phyloP scores from a whole-genome alignment of 2,797 vertebrate species.

The Lepilemur ruficaudatus region DNA sequence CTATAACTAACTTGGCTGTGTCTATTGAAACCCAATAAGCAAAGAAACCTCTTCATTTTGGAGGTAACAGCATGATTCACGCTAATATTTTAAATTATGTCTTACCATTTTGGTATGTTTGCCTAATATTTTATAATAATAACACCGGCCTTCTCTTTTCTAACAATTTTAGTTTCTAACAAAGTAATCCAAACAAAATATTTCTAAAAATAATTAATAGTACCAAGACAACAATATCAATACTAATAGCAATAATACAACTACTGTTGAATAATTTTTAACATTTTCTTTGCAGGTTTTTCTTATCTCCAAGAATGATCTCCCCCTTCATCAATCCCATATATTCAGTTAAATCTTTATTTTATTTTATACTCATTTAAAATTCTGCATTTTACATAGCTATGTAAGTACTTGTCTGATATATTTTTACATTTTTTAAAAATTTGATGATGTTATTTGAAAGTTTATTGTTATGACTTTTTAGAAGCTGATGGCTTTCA shows the following conservation, averaged over 20 bases:
- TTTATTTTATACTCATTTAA: neutral
- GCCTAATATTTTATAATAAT: neutral
- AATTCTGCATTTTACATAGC: neutral
- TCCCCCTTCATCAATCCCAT: too few relatives aligned
- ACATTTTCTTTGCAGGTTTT: neutral
- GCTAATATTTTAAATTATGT: neutral
- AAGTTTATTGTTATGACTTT: neutral
- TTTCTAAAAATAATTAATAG: neutral
- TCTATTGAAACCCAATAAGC: neutral
- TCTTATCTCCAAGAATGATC: neutral
- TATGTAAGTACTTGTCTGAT: neutral
- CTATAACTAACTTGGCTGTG: neutral
- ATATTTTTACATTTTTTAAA: neutral
- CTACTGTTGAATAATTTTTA: neutral
- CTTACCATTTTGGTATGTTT: neutral
- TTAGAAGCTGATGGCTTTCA: neutral
- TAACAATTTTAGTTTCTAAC: neutral
- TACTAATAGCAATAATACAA: neutral
- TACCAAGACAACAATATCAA: neutral
- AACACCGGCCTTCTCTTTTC: neutral
- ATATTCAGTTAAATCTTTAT: neutral
- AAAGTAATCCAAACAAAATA: neutral
- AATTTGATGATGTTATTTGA: neutral
- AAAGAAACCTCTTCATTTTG: neutral
- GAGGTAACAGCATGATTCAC: neutral